Evolutionary conservation across 2,113 vertebrate species (phyloP).

Genomic region (Zosterops pallidus): DNA sequence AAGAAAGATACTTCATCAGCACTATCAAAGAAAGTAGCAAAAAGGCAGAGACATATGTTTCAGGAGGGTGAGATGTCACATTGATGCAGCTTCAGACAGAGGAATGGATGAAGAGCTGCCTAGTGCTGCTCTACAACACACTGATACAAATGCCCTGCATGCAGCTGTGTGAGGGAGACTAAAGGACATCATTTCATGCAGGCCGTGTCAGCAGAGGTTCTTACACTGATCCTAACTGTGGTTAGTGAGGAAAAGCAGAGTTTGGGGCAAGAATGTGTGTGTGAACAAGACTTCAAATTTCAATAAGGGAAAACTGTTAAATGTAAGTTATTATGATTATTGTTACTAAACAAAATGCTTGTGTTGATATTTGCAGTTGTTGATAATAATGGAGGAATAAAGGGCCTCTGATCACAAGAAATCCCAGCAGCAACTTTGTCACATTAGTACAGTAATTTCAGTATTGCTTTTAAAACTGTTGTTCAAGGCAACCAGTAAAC

Average conservation of each 20-base stretch:
- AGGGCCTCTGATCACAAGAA: not conserved
- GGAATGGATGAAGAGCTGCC: not conserved
- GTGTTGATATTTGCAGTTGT: not conserved
- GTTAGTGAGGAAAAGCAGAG: not conserved
- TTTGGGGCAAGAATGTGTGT: not conserved
- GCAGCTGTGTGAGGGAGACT: not conserved
- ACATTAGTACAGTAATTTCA: not conserved
- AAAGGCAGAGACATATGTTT: not conserved
- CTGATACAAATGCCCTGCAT: not conserved
- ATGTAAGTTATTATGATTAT: not conserved
- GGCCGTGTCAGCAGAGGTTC: not conserved
- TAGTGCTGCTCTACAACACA: not conserved
- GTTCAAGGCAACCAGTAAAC: not conserved
- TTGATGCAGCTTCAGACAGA: not conserved
- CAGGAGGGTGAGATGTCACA: not conserved
- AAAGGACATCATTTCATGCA: not conserved
- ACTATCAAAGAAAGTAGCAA: not conserved
- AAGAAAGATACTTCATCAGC: not conserved
- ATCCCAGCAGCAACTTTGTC: not conserved
- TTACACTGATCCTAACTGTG: not conserved
- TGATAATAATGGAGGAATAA: not conserved
- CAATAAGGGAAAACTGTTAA: not conserved
- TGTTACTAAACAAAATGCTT: not conserved
- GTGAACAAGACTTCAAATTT: not conserved
- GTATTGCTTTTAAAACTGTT: not conserved